Evolutionary conservation across 2,888 invertebrate genomes (phyloP).

Genomic region (Andrena camellia): DNA sequence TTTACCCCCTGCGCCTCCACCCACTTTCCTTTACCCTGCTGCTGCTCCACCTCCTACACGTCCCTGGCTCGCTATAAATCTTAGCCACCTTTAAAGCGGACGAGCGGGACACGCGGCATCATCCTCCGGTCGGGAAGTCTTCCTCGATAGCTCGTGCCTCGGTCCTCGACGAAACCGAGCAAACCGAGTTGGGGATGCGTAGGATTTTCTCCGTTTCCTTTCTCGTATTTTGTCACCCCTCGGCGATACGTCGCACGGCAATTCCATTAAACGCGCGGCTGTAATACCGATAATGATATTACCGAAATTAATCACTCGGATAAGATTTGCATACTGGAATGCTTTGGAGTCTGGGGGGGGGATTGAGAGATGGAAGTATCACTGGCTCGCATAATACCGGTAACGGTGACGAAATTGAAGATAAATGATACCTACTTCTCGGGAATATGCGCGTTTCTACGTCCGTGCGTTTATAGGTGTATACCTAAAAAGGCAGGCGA

Average conservation of each 20-base stretch:
- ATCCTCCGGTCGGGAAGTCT: constrained; percentile 39
- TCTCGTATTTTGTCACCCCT: background rate
- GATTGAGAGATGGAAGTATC: constrained; percentile 11
- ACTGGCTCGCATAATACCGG: constrained; percentile 13
- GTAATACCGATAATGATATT: background rate
- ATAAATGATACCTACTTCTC: constrained; percentile 20
- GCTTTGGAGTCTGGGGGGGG: background rate
- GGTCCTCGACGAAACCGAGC: background rate
- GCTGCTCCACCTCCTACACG: constrained; percentile 62
- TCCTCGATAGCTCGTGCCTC: constrained; percentile 22
- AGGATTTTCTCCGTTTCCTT: constrained; percentile 10
- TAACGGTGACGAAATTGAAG: constrained; percentile 26
- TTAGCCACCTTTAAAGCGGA: constrained; percentile 77
- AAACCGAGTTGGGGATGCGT: constrained; percentile 14
- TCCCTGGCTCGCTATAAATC: constrained; percentile 78
- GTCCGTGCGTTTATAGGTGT: background rate
- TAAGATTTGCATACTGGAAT: constrained; percentile 17
- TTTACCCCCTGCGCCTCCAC: constrained; percentile 59
- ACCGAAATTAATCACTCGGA: constrained; percentile 6
- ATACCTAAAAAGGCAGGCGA: constrained; percentile 19
- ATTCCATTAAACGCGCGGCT: background rate
- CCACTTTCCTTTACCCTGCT: constrained; percentile 49
- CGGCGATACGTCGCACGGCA: background rate
- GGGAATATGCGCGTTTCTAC: background rate
- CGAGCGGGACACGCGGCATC: constrained; percentile 55